These are phyloP conservation scores for Drosophila demipolita DNA, from an alignment of 2,888 invertebrate species.

Conservation along the genomic window DNA sequence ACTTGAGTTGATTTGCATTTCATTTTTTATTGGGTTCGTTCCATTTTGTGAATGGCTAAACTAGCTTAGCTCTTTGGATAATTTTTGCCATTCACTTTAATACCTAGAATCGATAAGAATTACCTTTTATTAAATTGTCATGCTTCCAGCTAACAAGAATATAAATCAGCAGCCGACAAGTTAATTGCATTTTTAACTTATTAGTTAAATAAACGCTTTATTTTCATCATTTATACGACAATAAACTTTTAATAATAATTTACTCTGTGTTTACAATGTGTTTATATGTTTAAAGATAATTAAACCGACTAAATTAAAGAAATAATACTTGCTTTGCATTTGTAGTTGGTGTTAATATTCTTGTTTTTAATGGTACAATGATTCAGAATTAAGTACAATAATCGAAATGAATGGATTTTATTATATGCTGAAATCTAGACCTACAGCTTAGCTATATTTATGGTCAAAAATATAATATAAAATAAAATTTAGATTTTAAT, in stretches of 20 bases:
- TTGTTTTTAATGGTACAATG: background rate
- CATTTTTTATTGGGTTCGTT: background rate
- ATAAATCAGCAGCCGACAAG: constrained; percentile 51
- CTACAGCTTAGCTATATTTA: background rate
- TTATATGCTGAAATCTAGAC: background rate
- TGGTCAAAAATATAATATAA: background rate
- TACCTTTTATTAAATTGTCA: background rate
- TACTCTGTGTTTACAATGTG: constrained; percentile 23
- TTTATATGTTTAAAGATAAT: constrained; percentile 25
- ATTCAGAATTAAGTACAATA: too few relatives aligned
- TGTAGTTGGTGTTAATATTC: background rate
- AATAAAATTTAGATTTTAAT: background rate
- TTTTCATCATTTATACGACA: constrained; percentile 30
- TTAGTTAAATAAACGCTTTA: constrained; percentile 13
- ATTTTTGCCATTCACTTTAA: background rate
- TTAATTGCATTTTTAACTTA: constrained; percentile 45
- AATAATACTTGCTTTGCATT: background rate
- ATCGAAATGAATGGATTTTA: background rate
- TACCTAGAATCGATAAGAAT: constrained; percentile 4
- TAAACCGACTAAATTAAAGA: background rate
- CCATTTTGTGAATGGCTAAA: constrained; percentile 3
- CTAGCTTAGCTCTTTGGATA: constrained; percentile 8
- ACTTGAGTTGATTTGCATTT: constrained; percentile 37
- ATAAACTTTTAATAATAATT: constrained; percentile 18
- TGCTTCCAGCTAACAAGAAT: constrained; percentile 5